These are phyloP conservation scores for Antigone vipio DNA, from an alignment of 2,113 vertebrate genomes.

Conservation along the genomic window DNA sequence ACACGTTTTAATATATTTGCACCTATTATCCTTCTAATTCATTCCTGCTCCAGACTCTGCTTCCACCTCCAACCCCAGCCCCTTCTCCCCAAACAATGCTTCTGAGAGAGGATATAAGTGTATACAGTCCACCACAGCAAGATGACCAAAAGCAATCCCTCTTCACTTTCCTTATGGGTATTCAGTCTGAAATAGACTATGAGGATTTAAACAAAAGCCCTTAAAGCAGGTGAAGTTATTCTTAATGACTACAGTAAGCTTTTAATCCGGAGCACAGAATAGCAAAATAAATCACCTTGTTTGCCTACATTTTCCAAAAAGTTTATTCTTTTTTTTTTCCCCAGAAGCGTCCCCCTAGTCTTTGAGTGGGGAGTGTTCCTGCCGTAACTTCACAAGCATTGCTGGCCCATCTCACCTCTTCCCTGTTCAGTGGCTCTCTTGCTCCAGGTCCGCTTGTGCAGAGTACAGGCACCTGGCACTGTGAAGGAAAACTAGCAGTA, in stretches of 20 bases:
- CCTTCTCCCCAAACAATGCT: not conserved
- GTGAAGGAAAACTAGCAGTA: not conserved
- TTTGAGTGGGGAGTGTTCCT: not conserved
- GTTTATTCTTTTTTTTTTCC: not conserved
- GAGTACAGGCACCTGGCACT: not conserved
- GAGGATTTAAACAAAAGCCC: not conserved
- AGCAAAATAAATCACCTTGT: not conserved
- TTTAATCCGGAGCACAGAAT: not conserved
- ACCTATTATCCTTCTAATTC: not conserved
- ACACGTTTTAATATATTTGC: not conserved
- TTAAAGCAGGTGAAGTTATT: not conserved
- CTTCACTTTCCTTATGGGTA: not conserved
- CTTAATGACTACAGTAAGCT: not conserved
- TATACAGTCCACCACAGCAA: not conserved
- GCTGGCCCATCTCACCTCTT: not conserved
- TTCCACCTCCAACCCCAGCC: not conserved
- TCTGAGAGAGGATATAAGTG: not conserved
- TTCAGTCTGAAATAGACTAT: not conserved
- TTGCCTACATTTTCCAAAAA: not conserved
- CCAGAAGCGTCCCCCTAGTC: not conserved
- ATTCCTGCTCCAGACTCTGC: not conserved
- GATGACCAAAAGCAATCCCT: not conserved
- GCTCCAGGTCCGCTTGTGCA: not conserved
- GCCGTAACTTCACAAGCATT: not conserved
- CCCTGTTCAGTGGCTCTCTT: not conserved